Evolutionary conservation across 2,113 vertebrate genomes (phyloP), one percentile per base, ranked within the genome.

Genomic region (Nettapus auritus): DNA sequence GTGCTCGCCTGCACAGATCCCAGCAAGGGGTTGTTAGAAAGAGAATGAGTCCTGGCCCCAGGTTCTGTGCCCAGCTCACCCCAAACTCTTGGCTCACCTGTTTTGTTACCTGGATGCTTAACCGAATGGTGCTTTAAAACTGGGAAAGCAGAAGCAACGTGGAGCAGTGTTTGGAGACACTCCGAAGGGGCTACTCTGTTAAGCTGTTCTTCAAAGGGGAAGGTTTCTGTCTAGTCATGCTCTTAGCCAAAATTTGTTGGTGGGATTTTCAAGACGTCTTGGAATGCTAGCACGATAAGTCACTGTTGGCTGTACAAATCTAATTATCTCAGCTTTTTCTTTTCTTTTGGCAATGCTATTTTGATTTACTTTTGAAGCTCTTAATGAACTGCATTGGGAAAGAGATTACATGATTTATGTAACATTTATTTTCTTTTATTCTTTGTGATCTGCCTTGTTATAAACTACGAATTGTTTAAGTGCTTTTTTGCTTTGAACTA

Each of bases 371-470:
- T 67, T 96, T 95, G 88, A 96, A 93, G 90, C 48, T 92, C 59
- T 91, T 96, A 93, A 96, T 95, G 92, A 95, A 94, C 88, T 76
- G 89, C 62, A 38, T 64, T 95, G 50, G 55, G 59, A 94, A 95
- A 91, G 81, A 96, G 91, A 93, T 95, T 97, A 95, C 73, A 70
- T 95, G 90, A 91, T 97, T 96, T 95, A 92, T 95, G 94, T 95
- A 94, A 71, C 82, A 48, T 95, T 96, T 96, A 95, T 97, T 97
- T 97, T 90, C 82, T 95, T 95, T 96, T 95, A 88, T 95, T 95
- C 94, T 94, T 97, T 95, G 83, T 96, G 94, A 96, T 96, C 90
- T 94, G 88, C 50, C 71, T 97, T 89, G 84, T 96, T 96, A 95
- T 75, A 83, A 95, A 89, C 77, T 79, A 86, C 86, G 93, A 93